phyloP scores from a whole-genome alignment of 2,888 invertebrate genomes.

The Campoplex nolae region DNA sequence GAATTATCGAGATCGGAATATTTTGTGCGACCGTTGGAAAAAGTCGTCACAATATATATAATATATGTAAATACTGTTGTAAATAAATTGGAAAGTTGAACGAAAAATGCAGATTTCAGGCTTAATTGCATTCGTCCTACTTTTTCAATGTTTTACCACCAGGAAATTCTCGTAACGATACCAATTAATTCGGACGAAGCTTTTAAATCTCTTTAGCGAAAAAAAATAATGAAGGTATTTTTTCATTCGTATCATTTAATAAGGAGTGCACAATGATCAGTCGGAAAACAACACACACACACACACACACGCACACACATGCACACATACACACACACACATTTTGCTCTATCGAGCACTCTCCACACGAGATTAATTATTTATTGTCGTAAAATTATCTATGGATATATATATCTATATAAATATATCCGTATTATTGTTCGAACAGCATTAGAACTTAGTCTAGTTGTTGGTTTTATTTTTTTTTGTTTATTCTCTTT shows the following conservation, averaged over 20 bases:
- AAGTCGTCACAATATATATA: too few relatives aligned
- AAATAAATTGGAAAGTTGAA: conserved; percentile 14
- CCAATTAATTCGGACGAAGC: not conserved
- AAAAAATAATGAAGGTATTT: conserved; percentile 10
- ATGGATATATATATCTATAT: conserved; percentile 77
- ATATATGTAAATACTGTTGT: not conserved
- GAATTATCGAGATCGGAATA: too few relatives aligned
- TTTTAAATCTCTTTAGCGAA: not conserved
- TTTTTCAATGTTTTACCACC: conserved; percentile 2
- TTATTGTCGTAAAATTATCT: conserved; percentile 80
- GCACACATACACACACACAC: conserved; percentile 32
- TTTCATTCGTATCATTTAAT: conserved; percentile 52
- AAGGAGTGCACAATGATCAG: conserved; percentile 58
- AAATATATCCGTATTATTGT: conserved; percentile 84
- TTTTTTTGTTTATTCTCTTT: conserved; percentile 3
- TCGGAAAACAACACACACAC: conserved; percentile 40
- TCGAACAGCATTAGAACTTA: conserved; percentile 84
- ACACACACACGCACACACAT: conserved; percentile 16
- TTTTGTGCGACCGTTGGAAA: too few relatives aligned
- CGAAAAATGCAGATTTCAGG: not conserved
- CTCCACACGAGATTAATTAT: conserved; percentile 68
- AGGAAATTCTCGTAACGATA: not conserved
- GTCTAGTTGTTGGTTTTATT: conserved; percentile 74
- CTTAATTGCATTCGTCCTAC: not conserved
- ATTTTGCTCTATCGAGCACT: conserved; percentile 45